Evolutionary conservation across 2,888 invertebrate species (phyloP).

Genomic region (Campoplex nolae): DNA sequence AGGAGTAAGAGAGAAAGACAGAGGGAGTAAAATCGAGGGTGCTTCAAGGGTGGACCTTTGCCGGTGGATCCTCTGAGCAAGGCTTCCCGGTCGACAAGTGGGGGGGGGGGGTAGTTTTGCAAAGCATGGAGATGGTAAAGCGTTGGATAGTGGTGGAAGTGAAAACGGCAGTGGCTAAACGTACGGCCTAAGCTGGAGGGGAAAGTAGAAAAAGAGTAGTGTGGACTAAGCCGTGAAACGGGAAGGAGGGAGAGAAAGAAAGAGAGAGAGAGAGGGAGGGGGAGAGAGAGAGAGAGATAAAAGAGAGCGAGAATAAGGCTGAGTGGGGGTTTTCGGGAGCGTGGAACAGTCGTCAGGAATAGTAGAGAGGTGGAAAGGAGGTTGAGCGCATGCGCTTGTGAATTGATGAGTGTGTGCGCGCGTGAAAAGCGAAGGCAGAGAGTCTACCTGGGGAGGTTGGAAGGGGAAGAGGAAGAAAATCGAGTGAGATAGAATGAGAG

Average conservation of each 20-base stretch:
- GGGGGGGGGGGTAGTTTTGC: slow-evolving; percentile 28
- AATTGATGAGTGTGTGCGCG: slow-evolving; percentile 40
- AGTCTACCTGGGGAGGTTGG: not conserved
- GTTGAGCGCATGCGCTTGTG: slow-evolving; percentile 59
- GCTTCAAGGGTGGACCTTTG: slow-evolving; percentile 55
- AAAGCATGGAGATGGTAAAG: slow-evolving; percentile 69
- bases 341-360: slow-evolving; percentile 10
- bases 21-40: slow-evolving; percentile 13
- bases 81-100: slow-evolving; percentile 11
- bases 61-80: slow-evolving; percentile 37
- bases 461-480: not conserved
- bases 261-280: slow-evolving; percentile 58
- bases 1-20: not conserved
- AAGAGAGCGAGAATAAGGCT: slow-evolving; percentile 21
- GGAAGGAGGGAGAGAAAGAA: slow-evolving; percentile 55
- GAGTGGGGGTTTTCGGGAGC: slow-evolving; percentile 46
- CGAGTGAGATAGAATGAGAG: slow-evolving; percentile 45
- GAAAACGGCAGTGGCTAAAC: slow-evolving; percentile 32
- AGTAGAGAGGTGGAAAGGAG: slow-evolving; percentile 29
- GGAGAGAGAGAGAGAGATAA: slow-evolving; percentile 57
- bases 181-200: slow-evolving; percentile 32
- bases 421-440: slow-evolving; percentile 8
- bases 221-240: slow-evolving; percentile 31
- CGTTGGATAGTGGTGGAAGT: slow-evolving; percentile 23
- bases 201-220: slow-evolving; percentile 40